These are phyloP conservation scores for Aurelia aurita DNA, from an alignment of 30 jellyfish, hydroid and myxozoan species.

Conservation along the genomic window DNA sequence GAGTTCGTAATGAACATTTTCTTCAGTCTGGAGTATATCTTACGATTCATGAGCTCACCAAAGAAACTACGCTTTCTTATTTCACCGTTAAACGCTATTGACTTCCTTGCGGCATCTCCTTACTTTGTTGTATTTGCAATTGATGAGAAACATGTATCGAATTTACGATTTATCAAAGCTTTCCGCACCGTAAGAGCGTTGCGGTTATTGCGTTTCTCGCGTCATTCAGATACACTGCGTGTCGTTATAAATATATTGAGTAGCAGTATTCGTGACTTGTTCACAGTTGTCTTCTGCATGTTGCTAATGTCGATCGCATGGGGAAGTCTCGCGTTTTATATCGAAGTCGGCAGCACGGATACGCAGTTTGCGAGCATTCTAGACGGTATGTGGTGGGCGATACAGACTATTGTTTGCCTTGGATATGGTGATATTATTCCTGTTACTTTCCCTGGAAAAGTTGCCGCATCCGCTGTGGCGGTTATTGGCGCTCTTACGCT, in stretches of 20 bases:
- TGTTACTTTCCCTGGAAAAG: constrained; percentile 75
- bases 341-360: constrained; percentile 55
- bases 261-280: constrained; percentile 70
- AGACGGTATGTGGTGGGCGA: constrained; percentile 91
- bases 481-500: constrained; percentile 85
- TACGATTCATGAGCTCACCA: constrained; percentile 59
- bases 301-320: constrained; percentile 58
- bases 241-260: constrained; percentile 65
- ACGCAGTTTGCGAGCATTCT: constrained; percentile 76
- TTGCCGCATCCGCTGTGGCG: constrained; percentile 72
- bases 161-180: constrained; percentile 62
- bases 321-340: constrained; percentile 75
- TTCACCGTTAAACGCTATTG: constrained; percentile 65
- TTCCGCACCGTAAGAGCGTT: constrained; percentile 78
- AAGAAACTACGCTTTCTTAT: constrained; percentile 28
- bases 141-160: constrained; percentile 55
- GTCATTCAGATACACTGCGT: constrained; percentile 69
- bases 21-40: constrained; percentile 51
- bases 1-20: constrained; percentile 65
- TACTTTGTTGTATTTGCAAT: constrained; percentile 60
- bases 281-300: constrained; percentile 68
- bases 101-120: constrained; percentile 69
- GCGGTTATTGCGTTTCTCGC: constrained; percentile 80
- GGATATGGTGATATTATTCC: constrained; percentile 94
- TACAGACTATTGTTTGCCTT: constrained; percentile 79